Percentiles rank a stretch among this genome's conserved stretches.
These are phyloP conservation scores for Sparidentex hasta DNA, from an alignment of 2,797 vertebrate species.

Conservation along the genomic window DNA sequence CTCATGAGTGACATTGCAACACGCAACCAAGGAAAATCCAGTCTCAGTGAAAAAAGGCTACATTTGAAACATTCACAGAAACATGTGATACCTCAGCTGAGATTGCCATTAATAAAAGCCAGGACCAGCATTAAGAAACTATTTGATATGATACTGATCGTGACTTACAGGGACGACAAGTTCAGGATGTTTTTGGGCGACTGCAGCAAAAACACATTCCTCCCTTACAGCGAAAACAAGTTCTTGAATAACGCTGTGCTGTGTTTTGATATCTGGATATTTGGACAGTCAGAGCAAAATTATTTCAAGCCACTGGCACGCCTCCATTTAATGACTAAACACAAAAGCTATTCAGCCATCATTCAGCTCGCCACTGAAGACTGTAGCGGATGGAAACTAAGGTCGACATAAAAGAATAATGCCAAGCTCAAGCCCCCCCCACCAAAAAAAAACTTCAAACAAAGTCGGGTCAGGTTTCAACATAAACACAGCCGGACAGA, in stretches of 20 bases:
- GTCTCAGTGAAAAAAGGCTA: background rate
- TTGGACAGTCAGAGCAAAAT: conserved; percentile 32
- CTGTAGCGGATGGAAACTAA: conserved; percentile 13
- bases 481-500: conserved; percentile 7
- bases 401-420: conserved; percentile 19
- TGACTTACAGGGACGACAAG: conserved; percentile 21
- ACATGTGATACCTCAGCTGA: conserved; percentile 16
- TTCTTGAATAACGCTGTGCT: conserved; percentile 40
- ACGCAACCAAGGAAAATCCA: conserved; percentile 23
- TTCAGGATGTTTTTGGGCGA: conserved; percentile 45
- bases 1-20: background rate
- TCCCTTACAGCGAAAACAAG: conserved; percentile 51
- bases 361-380: conserved; percentile 6
- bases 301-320: conserved; percentile 46
- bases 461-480: conserved; percentile 54
- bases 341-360: conserved; percentile 60
- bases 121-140: background rate
- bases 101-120: conserved; percentile 24
- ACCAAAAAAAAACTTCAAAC: conserved; percentile 26
- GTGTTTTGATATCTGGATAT: conserved; percentile 48
- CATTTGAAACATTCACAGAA: conserved; percentile 30
- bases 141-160: conserved; percentile 4
- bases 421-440: background rate
- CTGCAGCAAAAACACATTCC: conserved; percentile 71
- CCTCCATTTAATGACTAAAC: conserved; percentile 58